phyloP scores from a whole-genome alignment of 2,113 vertebrate genomes.

The Bagarius yarrelli region DNA sequence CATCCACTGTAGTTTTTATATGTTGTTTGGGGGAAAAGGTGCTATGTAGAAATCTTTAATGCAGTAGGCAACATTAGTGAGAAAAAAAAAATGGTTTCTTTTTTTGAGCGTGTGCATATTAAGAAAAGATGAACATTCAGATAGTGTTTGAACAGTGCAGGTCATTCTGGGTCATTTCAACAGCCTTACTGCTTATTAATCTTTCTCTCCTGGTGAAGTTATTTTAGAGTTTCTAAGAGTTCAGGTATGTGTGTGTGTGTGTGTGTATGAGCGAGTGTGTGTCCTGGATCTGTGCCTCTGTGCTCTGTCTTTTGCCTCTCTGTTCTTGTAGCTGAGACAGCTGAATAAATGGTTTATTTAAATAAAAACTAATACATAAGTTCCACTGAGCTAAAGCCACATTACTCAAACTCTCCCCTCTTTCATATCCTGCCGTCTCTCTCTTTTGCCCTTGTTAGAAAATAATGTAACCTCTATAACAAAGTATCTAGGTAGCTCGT shows the following conservation, averaged over 20 bases:
- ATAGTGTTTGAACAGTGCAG: slow-evolving; percentile 11
- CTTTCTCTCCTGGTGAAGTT: slow-evolving; percentile 15
- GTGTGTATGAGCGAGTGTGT: slow-evolving; percentile 8
- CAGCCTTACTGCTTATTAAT: slow-evolving; percentile 12
- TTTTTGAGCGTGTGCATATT: background rate
- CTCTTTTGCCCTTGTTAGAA: slow-evolving; percentile 28
- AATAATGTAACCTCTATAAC: background rate
- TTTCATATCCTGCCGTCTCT: slow-evolving; percentile 15
- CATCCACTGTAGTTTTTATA: background rate
- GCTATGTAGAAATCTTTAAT: background rate
- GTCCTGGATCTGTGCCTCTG: slow-evolving; percentile 31
- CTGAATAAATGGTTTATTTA: slow-evolving; percentile 46
- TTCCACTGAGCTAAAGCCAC: slow-evolving; percentile 45
- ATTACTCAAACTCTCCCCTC: slow-evolving; percentile 27
- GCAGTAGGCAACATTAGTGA: background rate
- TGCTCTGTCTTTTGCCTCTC: slow-evolving; percentile 32
- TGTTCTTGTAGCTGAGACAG: slow-evolving; percentile 31
- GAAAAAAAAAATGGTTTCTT: background rate
- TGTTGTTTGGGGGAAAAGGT: background rate
- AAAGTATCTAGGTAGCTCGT: slow-evolving; percentile 24
- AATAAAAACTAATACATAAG: slow-evolving; percentile 42
- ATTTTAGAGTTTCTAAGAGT: slow-evolving; percentile 24
- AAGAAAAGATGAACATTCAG: background rate
- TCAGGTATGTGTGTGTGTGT: slow-evolving; percentile 14
- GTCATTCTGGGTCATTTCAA: slow-evolving; percentile 15